Evolutionary conservation across 2,797 vertebrate genomes (phyloP).

Genomic region (Bradypus variegatus): DNA sequence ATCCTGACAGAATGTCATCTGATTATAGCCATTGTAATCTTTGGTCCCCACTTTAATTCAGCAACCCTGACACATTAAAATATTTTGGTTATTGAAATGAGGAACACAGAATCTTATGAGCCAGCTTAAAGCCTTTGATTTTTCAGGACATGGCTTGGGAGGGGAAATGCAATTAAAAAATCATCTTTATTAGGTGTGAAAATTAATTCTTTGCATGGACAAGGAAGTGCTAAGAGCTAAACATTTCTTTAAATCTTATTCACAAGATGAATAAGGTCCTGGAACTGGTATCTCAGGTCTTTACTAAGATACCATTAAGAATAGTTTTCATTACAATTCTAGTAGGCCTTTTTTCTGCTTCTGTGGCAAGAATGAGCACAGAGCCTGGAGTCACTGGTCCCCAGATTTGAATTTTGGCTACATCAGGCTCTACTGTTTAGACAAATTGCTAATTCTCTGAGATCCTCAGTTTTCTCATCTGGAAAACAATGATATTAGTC

Average conservation of each 20-base stretch:
- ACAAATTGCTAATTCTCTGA: not conserved
- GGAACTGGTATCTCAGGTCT: not conserved
- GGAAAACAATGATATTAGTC: not conserved
- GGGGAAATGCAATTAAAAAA: not conserved
- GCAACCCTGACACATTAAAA: conserved; percentile 20
- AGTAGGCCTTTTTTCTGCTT: not conserved
- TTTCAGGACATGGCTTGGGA: not conserved
- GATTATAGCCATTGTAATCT: conserved; percentile 13
- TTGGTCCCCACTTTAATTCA: not conserved
- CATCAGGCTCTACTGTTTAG: not conserved
- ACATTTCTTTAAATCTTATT: conserved; percentile 10
- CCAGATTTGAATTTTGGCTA: not conserved
- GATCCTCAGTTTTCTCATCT: not conserved
- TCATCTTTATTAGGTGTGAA: not conserved
- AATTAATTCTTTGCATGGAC: not conserved
- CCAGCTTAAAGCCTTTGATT: conserved; percentile 11
- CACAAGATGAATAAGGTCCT: not conserved
- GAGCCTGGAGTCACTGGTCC: not conserved
- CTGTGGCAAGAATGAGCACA: not conserved
- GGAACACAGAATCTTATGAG: not conserved
- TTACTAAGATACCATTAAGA: not conserved
- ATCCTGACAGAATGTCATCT: conserved; percentile 17
- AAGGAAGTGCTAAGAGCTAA: not conserved
- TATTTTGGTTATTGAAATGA: conserved; percentile 39
- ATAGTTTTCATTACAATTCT: not conserved